A percentile compares a stretch with the other conserved stretches of the same genome.
These are phyloP conservation scores for Ochropleura leucogaster DNA, from an alignment of 2,888 invertebrate genomes.

Conservation along the genomic window DNA sequence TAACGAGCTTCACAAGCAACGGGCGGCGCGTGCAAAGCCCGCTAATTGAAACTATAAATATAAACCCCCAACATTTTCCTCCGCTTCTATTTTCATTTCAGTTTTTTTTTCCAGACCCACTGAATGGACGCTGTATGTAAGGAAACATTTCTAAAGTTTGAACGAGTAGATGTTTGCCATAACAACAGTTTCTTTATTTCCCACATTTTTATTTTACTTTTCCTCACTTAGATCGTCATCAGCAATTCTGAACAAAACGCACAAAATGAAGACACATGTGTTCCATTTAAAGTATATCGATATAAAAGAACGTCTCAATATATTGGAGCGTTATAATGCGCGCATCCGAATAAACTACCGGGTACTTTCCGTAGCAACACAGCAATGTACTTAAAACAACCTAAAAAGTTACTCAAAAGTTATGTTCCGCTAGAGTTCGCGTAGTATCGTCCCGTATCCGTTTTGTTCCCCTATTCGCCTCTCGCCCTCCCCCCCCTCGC, in stretches of 20 bases:
- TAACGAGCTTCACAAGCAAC: constrained; percentile 72
- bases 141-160: constrained; percentile 69
- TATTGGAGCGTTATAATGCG: constrained; percentile 66
- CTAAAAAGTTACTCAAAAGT: constrained; percentile 78
- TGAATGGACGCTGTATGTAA: constrained; percentile 67
- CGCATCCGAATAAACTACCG: constrained; percentile 63
- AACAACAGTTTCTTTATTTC: constrained; percentile 41
- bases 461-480: constrained; percentile 65
- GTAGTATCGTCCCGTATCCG: constrained; percentile 71
- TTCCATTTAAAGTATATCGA: constrained; percentile 59
- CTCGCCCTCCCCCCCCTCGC: constrained; percentile 30
- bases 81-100: constrained; percentile 78
- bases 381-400: constrained; percentile 82
- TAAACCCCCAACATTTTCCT: constrained; percentile 80
- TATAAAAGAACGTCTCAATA: constrained; percentile 53
- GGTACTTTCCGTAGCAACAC: constrained; percentile 72
- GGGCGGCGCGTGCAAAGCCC: constrained; percentile 79
- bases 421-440: constrained; percentile 72
- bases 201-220: constrained; percentile 55
- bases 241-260: constrained; percentile 67
- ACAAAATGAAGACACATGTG: constrained; percentile 74
- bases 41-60: constrained; percentile 90
- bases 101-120: constrained; percentile 72
- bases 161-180: constrained; percentile 51
- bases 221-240: constrained; percentile 63